Conservation (phyloP, 2,888 invertebrate species). For the Eilema griseolum region DNA sequence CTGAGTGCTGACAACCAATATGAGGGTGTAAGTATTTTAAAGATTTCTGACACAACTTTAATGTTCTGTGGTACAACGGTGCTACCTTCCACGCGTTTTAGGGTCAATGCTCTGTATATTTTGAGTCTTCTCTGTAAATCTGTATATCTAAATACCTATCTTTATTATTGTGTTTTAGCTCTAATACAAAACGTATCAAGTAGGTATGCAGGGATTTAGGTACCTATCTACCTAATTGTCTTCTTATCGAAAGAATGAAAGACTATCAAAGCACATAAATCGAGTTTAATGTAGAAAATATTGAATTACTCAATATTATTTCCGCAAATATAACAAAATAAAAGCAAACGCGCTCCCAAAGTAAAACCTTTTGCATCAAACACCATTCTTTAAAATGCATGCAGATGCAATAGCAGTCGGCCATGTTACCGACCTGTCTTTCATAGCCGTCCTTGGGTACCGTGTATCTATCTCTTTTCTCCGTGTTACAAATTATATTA, state of each 20-base stretch:
- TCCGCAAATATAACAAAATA: background rate
- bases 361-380: conserved; percentile 56
- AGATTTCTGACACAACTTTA: conserved; percentile 22
- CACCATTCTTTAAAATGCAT: conserved; percentile 68
- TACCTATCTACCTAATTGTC: too few relatives aligned
- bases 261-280: background rate
- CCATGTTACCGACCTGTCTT: conserved; percentile 78
- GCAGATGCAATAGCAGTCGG: conserved; percentile 80
- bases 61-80: conserved; percentile 9
- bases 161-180: background rate
- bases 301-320: background rate
- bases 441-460: conserved; percentile 57
- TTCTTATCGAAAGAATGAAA: background rate
- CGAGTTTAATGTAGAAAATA: background rate
- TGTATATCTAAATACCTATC: background rate
- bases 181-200: background rate
- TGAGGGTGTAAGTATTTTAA: conserved; percentile 29
- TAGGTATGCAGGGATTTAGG: too few relatives aligned
- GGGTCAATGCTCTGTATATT: conserved; percentile 56
- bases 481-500: conserved; percentile 51
- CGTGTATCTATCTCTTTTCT: conserved; percentile 62
- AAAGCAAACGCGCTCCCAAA: background rate
- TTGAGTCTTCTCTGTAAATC: conserved; percentile 36
- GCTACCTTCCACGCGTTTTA: conserved; percentile 40
- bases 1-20: conserved; percentile 43